A percentile compares a stretch with the other conserved stretches of the same genome.
These are phyloP conservation scores for Molorchus minor DNA, from an alignment of 2,888 invertebrate genomes.

Conservation along the genomic window DNA sequence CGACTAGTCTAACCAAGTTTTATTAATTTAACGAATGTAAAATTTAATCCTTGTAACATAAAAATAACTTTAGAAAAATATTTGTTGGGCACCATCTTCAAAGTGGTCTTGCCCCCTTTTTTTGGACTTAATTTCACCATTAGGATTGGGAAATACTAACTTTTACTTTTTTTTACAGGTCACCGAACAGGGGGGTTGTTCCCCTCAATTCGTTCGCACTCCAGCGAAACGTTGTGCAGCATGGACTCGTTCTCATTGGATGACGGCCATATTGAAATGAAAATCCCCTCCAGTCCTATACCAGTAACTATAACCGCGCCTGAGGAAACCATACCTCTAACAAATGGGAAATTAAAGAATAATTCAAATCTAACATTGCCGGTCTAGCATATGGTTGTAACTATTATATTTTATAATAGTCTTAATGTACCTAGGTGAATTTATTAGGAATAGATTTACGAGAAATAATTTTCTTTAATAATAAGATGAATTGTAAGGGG, in stretches of 20 bases:
- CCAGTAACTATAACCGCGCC: conserved; percentile 62
- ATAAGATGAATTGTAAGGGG: too few species aligned
- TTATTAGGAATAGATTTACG: too few species aligned
- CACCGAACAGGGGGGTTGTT: conserved; percentile 59
- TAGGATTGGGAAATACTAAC: too few species aligned
- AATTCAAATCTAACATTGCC: conserved; percentile 24
- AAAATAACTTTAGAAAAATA: too few species aligned
- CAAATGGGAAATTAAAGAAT: conserved; percentile 43
- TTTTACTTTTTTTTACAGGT: conserved; percentile 53
- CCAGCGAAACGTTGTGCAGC: conserved; percentile 72
- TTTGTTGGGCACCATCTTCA: too few species aligned
- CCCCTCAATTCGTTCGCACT: conserved; percentile 60
- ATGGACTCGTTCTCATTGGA: conserved; percentile 69
- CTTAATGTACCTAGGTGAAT: conserved; percentile 4
- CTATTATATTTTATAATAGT: conserved; percentile 10
- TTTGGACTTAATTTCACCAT: too few species aligned
- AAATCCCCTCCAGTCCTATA: conserved; percentile 59
- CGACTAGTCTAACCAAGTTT: too few species aligned
- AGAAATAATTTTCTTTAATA: too few species aligned
- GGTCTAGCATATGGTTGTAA: conserved; percentile 30
- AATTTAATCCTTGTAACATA: too few species aligned
- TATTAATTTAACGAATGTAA: too few species aligned
- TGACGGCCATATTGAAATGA: conserved; percentile 66
- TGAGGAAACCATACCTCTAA: conserved; percentile 51
- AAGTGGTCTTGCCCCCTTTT: too few species aligned